A percentile compares a stretch with the other conserved stretches of the same genome.
Evolutionary conservation across 2,113 vertebrate genomes (phyloP).

Genomic region (Tetrax tetrax): DNA sequence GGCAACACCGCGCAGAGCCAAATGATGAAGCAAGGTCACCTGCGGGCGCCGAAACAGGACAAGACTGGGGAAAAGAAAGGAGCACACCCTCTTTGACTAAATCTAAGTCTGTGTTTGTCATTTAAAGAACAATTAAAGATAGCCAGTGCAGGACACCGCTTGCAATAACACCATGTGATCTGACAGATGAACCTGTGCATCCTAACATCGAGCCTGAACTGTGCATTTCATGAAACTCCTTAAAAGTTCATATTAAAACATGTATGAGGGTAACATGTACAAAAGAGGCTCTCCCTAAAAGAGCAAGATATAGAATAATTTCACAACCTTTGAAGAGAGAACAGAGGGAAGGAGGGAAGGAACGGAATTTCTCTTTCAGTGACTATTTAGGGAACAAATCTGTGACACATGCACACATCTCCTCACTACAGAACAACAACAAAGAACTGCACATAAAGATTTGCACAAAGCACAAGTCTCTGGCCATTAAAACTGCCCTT

Average conservation of each 20-base stretch:
- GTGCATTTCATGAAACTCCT: not conserved
- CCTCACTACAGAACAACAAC: not conserved
- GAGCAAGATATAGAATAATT: not conserved
- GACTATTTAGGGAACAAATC: not conserved
- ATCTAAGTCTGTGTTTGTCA: too few relatives aligned
- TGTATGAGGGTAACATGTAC: not conserved
- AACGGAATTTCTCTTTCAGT: not conserved
- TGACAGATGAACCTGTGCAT: not conserved
- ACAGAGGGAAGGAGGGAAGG: not conserved
- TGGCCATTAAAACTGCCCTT: not conserved
- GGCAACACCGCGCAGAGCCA: not conserved
- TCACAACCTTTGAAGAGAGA: not conserved
- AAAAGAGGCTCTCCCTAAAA: not conserved
- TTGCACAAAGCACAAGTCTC: not conserved
- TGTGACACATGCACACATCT: not conserved
- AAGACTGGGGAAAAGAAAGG: not conserved
- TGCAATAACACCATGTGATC: fast-evolving
- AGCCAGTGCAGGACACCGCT: fast-evolving
- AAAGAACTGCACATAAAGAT: not conserved
- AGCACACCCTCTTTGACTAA: not conserved
- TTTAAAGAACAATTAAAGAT: not conserved
- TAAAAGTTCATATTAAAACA: not conserved
- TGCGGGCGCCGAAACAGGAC: not conserved
- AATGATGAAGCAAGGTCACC: not conserved
- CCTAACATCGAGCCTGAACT: fast-evolving